These are phyloP conservation scores for Ditylenchus dipsaci DNA, from an alignment of 1,140 invertebrate species.

Conservation along the genomic window DNA sequence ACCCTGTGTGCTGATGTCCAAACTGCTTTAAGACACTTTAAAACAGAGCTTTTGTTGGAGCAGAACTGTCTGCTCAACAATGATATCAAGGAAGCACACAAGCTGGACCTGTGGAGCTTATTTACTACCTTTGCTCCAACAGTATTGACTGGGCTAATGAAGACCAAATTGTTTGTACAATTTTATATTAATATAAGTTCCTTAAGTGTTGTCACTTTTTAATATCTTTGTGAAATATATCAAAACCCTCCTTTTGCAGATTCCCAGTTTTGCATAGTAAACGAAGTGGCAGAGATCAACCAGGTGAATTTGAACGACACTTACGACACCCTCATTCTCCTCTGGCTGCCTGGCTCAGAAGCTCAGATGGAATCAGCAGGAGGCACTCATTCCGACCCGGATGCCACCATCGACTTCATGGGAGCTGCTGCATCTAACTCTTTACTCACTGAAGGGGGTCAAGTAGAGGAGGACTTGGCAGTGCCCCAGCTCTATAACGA, in stretches of 20 bases:
- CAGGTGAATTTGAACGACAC: constrained; percentile 2
- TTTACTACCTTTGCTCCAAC: constrained; percentile 11
- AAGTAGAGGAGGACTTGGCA: constrained; percentile 4
- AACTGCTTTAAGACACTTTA: not conserved
- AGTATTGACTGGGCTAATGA: constrained; percentile 18
- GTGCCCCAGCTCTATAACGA: constrained; percentile 24
- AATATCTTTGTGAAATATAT: not conserved
- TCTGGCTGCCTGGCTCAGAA: constrained; percentile 4
- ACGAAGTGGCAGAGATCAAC: constrained; percentile 15
- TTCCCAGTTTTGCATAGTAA: constrained; percentile 6
- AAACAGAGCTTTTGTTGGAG: constrained; percentile 19
- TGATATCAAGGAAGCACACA: constrained; percentile 14
- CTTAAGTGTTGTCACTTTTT: not conserved
- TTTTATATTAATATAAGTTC: not conserved
- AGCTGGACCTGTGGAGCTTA: constrained; percentile 10
- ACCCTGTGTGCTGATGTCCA: too few relatives aligned
- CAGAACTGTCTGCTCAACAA: constrained; percentile 9
- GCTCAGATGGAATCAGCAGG: not conserved
- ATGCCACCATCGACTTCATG: constrained; percentile 25
- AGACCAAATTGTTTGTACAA: not conserved
- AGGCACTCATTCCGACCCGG: constrained; percentile 9
- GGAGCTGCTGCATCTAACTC: not conserved
- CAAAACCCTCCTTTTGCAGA: constrained; percentile 6
- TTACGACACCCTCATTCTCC: constrained; percentile 14
- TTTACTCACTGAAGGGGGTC: not conserved